Conservation (phyloP, 2,113 vertebrate species). For the Amblyopsis rosae region DNA sequence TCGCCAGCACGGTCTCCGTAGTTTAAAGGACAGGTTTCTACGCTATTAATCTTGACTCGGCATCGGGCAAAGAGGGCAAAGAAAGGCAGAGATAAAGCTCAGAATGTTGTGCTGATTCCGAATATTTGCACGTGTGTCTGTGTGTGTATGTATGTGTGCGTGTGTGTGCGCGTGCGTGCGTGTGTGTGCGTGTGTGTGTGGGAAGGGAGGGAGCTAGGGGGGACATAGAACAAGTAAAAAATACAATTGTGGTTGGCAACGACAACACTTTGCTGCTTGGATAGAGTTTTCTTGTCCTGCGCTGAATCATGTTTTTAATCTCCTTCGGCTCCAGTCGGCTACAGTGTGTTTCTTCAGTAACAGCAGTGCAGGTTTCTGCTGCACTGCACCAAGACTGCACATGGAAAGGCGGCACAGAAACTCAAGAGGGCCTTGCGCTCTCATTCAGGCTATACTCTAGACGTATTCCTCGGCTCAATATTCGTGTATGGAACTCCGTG, state of each 20-base stretch:
- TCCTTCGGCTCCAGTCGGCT: not conserved
- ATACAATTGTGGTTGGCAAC: not conserved
- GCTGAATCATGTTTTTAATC: not conserved
- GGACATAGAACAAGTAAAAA: not conserved
- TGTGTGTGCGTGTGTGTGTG: not conserved
- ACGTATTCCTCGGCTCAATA: not conserved
- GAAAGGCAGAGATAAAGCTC: not conserved
- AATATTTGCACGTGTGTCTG: constrained; percentile 1
- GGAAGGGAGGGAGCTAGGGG: not conserved
- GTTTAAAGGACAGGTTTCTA: constrained; percentile 36
- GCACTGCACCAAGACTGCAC: not conserved
- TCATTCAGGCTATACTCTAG: not conserved
- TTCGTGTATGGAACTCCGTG: not conserved
- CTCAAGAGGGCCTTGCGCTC: not conserved
- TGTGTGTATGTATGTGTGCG: constrained; percentile 7
- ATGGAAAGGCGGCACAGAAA: not conserved
- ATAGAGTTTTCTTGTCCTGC: not conserved
- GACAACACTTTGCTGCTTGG: not conserved
- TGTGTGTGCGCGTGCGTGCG: constrained; percentile 5
- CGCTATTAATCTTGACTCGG: constrained; percentile 42
- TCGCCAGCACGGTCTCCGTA: constrained; percentile 12
- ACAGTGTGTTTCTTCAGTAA: not conserved
- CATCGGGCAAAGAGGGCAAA: constrained; percentile 1
- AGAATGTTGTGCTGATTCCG: not conserved
- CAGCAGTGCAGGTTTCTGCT: constrained; percentile 2